A percentile compares a stretch with the other conserved stretches of the same genome.
phyloP scores from a whole-genome alignment of 2,888 invertebrate species.

The Sarcophaga rosellei region DNA sequence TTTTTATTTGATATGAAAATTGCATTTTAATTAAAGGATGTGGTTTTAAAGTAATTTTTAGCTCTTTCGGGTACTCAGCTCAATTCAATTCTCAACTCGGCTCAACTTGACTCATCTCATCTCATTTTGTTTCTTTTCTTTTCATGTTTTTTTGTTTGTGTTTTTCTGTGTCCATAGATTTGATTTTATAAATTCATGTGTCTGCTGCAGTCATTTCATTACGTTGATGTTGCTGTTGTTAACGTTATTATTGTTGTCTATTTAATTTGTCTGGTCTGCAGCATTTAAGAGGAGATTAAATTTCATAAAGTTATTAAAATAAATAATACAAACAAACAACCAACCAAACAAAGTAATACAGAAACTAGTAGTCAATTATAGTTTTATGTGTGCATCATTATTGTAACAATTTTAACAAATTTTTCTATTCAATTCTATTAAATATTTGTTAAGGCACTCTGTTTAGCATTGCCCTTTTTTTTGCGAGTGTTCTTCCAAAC shows the following conservation, averaged over 20 bases:
- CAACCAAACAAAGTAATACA: neutral
- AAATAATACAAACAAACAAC: neutral
- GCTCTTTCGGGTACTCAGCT: neutral
- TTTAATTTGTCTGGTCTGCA: constrained; percentile 28
- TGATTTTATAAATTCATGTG: constrained; percentile 35
- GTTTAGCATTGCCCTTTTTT: neutral
- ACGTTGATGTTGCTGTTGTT: neutral
- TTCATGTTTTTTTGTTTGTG: neutral
- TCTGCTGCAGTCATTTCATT: constrained; percentile 57
- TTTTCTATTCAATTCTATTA: neutral
- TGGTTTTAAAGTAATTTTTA: constrained; percentile 56
- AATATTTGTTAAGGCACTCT: neutral
- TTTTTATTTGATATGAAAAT: constrained; percentile 52
- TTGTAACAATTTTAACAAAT: neutral
- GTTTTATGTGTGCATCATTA: constrained; percentile 19
- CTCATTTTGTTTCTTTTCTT: neutral
- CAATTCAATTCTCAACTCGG: neutral
- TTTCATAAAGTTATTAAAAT: constrained; percentile 38
- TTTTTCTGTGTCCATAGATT: constrained; percentile 6
- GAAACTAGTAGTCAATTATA: constrained; percentile 30
- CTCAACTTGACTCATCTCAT: too few relatives aligned
- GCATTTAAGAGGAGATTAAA: constrained; percentile 53
- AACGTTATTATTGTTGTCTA: constrained; percentile 1
- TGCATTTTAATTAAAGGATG: constrained; percentile 67
- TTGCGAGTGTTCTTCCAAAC: neutral